Evolutionary conservation across 2,113 vertebrate genomes (phyloP).

Genomic region (Notothenia coriiceps): DNA sequence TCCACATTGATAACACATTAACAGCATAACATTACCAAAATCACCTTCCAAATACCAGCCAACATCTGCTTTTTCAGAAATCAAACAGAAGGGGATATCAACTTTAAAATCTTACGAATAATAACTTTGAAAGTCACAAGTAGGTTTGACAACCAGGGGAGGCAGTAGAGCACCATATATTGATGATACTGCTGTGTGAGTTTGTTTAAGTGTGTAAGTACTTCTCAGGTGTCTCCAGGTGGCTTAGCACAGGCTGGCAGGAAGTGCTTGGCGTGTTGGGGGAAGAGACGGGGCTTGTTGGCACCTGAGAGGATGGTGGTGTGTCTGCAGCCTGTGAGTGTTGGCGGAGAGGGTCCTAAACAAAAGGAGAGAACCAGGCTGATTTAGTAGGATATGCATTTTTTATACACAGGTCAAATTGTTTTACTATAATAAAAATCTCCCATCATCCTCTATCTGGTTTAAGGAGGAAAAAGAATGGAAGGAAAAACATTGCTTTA

Average conservation of each 20-base stretch:
- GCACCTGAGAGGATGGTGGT: conserved; percentile 64
- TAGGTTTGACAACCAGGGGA: not conserved
- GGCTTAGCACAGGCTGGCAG: conserved; percentile 83
- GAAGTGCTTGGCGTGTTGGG: conserved; percentile 81
- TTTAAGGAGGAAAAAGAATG: too few relatives aligned
- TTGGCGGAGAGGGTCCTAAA: conserved; percentile 77
- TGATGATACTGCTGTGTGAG: not conserved
- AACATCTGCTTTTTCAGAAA: not conserved
- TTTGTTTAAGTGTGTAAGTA: not conserved
- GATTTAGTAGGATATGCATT: too few relatives aligned
- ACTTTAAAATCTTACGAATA: not conserved
- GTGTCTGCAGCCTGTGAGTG: conserved; percentile 77
- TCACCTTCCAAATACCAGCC: not conserved
- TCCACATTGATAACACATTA: not conserved
- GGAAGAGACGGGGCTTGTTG: conserved; percentile 55
- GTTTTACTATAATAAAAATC: too few relatives aligned
- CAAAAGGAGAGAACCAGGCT: not conserved
- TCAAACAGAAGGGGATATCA: not conserved
- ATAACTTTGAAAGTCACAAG: not conserved
- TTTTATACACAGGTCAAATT: too few relatives aligned
- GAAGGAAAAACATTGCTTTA: too few relatives aligned
- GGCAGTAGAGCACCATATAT: not conserved
- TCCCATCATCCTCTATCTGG: too few relatives aligned
- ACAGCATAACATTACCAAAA: not conserved
- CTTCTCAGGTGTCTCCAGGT: conserved; percentile 78